Percentiles rank a stretch among this genome's conserved stretches.
Conservation (phyloP, 2,797 vertebrate species). For the Mareca strepera region DNA sequence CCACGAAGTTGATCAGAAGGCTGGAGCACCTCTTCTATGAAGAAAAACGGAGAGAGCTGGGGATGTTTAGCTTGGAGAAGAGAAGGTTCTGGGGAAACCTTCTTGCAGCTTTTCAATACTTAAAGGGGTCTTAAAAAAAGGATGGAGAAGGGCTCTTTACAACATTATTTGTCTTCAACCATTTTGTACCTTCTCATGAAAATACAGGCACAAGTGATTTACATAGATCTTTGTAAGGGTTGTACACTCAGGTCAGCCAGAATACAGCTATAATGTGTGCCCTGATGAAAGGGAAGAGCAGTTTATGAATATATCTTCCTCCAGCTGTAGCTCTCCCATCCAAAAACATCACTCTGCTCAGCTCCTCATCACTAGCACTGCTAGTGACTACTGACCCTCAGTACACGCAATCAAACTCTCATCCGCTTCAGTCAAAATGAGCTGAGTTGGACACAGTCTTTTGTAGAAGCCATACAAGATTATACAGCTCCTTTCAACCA, state of each 20-base stretch:
- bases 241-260: neutral
- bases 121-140: no score
- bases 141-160: neutral
- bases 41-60: no score
- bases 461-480: neutral
- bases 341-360: neutral
- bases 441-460: neutral
- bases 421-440: neutral
- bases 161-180: neutral
- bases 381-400: neutral
- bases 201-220: neutral
- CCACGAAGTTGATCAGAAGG: no score
- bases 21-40: no score
- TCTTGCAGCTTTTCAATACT: no score
- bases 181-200: neutral
- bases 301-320: neutral
- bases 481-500: neutral
- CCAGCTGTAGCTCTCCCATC: neutral
- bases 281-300: neutral
- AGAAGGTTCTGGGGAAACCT: no score
- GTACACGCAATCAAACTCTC: neutral
- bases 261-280: neutral
- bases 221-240: neutral
- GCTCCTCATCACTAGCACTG: neutral
- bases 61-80: no score